Percentiles rank a stretch among this genome's conserved stretches.
phyloP scores from a whole-genome alignment of 1,140 invertebrate species.

The Cataglyphis hispanica region DNA sequence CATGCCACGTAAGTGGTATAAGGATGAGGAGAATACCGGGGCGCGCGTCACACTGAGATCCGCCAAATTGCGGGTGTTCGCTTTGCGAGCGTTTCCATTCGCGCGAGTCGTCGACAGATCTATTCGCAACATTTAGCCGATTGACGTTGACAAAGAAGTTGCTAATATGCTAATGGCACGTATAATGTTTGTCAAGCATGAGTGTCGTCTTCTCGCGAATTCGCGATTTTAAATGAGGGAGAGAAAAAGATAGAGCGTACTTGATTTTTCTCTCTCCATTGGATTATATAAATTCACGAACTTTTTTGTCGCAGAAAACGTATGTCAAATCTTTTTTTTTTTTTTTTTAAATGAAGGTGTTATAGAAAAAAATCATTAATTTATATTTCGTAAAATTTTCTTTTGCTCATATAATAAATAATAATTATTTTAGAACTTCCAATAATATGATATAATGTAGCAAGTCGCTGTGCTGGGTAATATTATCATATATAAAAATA shows the following conservation, averaged over 20 bases:
- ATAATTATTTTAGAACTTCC: neutral
- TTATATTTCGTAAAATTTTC: neutral
- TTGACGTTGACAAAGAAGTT: neutral
- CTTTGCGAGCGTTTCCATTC: neutral
- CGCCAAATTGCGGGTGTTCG: neutral
- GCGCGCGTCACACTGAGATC: neutral
- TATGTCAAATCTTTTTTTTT: neutral
- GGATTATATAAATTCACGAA: neutral
- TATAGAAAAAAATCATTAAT: neutral
- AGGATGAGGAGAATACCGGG: constrained; percentile 53
- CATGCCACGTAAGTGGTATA: constrained; percentile 21
- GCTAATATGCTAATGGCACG: neutral
- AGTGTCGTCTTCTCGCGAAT: neutral
- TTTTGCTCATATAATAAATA: neutral
- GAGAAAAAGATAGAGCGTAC: neutral
- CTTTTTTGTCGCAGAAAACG: neutral
- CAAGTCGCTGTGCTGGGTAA: neutral
- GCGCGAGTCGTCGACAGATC: neutral
- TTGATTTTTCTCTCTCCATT: neutral
- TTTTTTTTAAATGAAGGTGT: neutral
- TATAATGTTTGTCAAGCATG: neutral
- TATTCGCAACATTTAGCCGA: neutral
- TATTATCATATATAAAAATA: neutral
- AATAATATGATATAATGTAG: neutral
- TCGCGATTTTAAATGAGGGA: neutral